Percentiles rank a stretch among this genome's conserved stretches.
Conservation (phyloP, 2,888 invertebrate species). For the Patella depressa region DNA sequence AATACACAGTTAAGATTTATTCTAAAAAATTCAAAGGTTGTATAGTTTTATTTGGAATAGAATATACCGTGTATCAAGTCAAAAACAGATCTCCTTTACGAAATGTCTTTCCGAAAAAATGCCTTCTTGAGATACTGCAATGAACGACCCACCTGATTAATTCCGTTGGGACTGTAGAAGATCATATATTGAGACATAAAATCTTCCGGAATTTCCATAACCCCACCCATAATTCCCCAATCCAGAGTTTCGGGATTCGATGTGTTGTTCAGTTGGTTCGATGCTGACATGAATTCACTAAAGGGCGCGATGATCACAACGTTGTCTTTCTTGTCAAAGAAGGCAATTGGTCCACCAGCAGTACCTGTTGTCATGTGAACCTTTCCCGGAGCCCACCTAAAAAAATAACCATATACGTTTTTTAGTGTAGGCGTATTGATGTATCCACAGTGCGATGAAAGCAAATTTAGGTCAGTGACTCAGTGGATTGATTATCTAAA, state of each 20-base stretch:
- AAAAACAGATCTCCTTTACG: too few relatives aligned
- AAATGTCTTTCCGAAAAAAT: too few relatives aligned
- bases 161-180: conserved; percentile 30
- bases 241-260: conserved; percentile 39
- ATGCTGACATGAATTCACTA: conserved; percentile 51
- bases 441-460: too few relatives aligned
- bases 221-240: conserved; percentile 34
- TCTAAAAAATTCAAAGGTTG: background rate
- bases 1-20: too few relatives aligned
- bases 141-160: conserved; percentile 27
- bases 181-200: conserved; percentile 25
- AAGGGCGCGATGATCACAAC: conserved; percentile 49
- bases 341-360: conserved; percentile 46
- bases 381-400: too few relatives aligned
- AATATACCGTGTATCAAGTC: too few relatives aligned
- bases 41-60: too few relatives aligned
- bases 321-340: conserved; percentile 48
- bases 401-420: background rate
- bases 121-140: too few relatives aligned
- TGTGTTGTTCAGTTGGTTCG: conserved; percentile 24
- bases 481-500: too few relatives aligned
- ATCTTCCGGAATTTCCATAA: conserved; percentile 24
- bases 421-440: too few relatives aligned
- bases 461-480: too few relatives aligned
- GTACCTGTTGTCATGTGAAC: conserved; percentile 41